Base-by-base conservation (phyloP, 1,140 invertebrate species). In the Conus betulinus region DNA sequence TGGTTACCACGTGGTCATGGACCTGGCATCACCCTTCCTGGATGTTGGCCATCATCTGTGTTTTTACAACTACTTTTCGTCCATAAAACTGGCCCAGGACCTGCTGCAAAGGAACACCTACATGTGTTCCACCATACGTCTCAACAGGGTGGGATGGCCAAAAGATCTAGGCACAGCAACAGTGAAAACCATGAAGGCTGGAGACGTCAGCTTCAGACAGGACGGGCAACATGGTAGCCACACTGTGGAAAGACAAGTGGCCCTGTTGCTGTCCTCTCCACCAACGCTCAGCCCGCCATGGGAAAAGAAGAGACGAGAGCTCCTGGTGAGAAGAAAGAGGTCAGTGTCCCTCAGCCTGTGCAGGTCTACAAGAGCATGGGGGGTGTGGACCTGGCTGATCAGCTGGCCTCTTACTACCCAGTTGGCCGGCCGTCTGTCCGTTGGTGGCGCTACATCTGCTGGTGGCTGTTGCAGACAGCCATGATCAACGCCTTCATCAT, bases 211-310 rank as follows among this genome's bases (percentile, higher is more conserved):
- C 2, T 84, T 89, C 27, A 2, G 15, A 25, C 84, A 86, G 23
- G 81, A 71, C 15, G 84, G n/a, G 84, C 13, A 63, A 67, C 3
- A 27, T 89, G 52, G 76, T 87, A 8, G 84, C 84, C 23, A 81
- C 74, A 1, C 27, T 63, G 11, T 89, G 88, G 88, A 63, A 85
- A 13, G 88, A 89, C 67, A 89, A 85, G 76, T 6, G 76, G 51
- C 23, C n/a, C 55, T 52, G 85, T 89, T 20, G 81, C 55, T 67
- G 13, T 86, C 23, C 23, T 89, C 5, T 89, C 88, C 27, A 86
- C 88, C 25, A 82, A 84, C 63, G 83, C 60, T 3, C 63, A 88
- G 23, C 87, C 87, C 57, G 63, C 17, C 10, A 88, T 81, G 82
- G 53, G 57, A 27, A 53, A 13, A 15, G 87, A 57, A 55, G 52